These are phyloP conservation scores for Drosophila macrospina DNA, from an alignment of 2,888 invertebrate genomes.

Conservation along the genomic window DNA sequence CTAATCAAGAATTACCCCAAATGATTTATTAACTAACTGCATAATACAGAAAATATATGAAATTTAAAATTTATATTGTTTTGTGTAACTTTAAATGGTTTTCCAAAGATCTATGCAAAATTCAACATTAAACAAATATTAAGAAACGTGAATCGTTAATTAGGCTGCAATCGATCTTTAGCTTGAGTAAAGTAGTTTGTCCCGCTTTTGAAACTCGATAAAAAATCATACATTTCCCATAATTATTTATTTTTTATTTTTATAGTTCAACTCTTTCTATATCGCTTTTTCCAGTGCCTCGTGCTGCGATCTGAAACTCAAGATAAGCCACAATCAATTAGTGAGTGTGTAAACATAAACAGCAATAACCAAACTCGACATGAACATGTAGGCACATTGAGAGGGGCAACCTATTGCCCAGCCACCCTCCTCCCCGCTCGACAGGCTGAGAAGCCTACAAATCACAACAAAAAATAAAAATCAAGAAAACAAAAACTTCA, in stretches of 20 bases:
- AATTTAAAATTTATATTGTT: too few species aligned
- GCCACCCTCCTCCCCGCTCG: slow-evolving; percentile 32
- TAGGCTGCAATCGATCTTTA: too few species aligned
- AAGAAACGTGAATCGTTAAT: too few species aligned
- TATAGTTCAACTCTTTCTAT: slow-evolving; percentile 16
- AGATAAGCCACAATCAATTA: slow-evolving; percentile 79
- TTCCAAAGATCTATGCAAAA: too few species aligned
- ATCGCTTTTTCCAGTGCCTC: slow-evolving; percentile 37
- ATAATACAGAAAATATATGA: too few species aligned
- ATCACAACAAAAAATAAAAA: slow-evolving; percentile 15
- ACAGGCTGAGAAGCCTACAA: slow-evolving; percentile 49
- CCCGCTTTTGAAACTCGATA: too few species aligned
- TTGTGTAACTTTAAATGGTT: too few species aligned
- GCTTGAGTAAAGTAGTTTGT: too few species aligned
- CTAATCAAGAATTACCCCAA: too few species aligned
- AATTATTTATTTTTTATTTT: not conserved
- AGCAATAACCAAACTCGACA: slow-evolving; percentile 19
- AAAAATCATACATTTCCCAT: not conserved
- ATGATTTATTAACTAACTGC: too few species aligned
- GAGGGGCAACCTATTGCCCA: slow-evolving; percentile 23
- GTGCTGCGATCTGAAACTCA: slow-evolving; percentile 69
- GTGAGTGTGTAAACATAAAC: slow-evolving; percentile 61
- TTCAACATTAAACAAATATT: too few species aligned
- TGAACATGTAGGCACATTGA: slow-evolving; percentile 17
- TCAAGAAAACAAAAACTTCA: slow-evolving; percentile 5